phyloP scores from a whole-genome alignment of 2,797 vertebrate genomes.

The Rhodeus uyekii region DNA sequence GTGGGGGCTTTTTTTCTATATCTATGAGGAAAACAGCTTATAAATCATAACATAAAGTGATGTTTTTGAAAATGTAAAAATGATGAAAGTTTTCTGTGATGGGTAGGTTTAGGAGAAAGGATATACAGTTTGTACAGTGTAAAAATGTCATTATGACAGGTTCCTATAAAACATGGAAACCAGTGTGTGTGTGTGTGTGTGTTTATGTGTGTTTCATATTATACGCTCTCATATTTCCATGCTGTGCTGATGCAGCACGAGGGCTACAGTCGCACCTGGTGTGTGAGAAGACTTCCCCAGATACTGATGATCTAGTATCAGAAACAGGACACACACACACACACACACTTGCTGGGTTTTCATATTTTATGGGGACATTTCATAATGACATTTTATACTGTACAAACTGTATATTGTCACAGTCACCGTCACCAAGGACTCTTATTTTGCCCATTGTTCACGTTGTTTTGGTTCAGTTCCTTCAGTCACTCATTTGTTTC shows the following conservation, averaged over 20 bases:
- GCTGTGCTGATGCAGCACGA: slow-evolving; percentile 74
- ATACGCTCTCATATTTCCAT: slow-evolving; percentile 70
- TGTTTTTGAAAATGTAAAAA: not conserved
- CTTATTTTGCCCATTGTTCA: too few relatives aligned
- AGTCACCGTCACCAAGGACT: too few relatives aligned
- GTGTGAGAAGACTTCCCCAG: slow-evolving; percentile 75
- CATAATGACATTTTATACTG: too few relatives aligned
- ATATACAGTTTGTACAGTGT: not conserved
- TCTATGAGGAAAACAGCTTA: not conserved
- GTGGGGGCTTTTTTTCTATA: not conserved
- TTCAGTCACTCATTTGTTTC: too few relatives aligned
- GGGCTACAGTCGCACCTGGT: slow-evolving; percentile 76
- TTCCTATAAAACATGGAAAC: not conserved
- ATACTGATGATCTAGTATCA: slow-evolving; percentile 72
- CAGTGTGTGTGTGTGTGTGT: slow-evolving; percentile 34
- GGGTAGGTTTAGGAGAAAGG: not conserved
- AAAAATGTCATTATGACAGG: not conserved
- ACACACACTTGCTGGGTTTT: not conserved
- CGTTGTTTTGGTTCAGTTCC: too few relatives aligned
- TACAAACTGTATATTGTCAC: too few relatives aligned
- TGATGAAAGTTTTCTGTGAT: not conserved
- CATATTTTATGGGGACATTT: too few relatives aligned
- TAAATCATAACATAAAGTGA: not conserved
- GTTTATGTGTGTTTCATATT: slow-evolving; percentile 50
- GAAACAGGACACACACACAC: slow-evolving; percentile 19